Conservation (phyloP, 2,888 invertebrate species). For the Ectemnius continuus region DNA sequence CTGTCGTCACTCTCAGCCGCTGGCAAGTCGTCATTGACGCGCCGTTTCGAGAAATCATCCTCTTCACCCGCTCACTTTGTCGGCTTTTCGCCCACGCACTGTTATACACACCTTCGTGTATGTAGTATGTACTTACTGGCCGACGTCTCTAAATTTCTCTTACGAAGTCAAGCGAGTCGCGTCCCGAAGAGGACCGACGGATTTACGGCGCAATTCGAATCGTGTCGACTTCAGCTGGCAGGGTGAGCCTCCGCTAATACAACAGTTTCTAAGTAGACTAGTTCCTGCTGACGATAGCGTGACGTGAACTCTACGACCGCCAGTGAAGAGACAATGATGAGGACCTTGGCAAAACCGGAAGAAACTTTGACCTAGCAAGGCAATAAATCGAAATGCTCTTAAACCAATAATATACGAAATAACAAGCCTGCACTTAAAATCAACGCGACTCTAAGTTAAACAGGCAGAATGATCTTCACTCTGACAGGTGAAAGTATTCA, state of each 20-base stretch:
- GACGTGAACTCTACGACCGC: not conserved
- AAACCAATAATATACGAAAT: too few relatives aligned
- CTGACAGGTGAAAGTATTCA: too few relatives aligned
- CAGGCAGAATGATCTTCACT: too few relatives aligned
- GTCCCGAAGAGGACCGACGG: not conserved
- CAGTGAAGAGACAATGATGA: too few relatives aligned
- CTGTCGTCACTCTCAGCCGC: slow-evolving; percentile 16
- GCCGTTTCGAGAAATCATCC: slow-evolving; percentile 9
- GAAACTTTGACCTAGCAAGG: too few relatives aligned
- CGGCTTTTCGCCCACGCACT: not conserved
- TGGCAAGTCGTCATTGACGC: slow-evolving; percentile 3
- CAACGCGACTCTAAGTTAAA: too few relatives aligned
- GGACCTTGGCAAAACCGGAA: too few relatives aligned
- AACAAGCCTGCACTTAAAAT: too few relatives aligned
- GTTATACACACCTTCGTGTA: not conserved
- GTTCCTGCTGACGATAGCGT: not conserved
- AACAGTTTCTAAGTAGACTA: not conserved
- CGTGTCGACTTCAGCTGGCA: not conserved
- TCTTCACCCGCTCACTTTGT: not conserved
- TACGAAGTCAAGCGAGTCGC: not conserved
- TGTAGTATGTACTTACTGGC: not conserved
- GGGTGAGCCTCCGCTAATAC: not conserved
- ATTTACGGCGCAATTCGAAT: slow-evolving; percentile 12
- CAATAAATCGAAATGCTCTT: too few relatives aligned
- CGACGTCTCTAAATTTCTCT: slow-evolving; percentile 19